A percentile compares a stretch with the other conserved stretches of the same genome.
Conservation (phyloP, 2,797 vertebrate species). For the Otolemur crassicaudatus region DNA sequence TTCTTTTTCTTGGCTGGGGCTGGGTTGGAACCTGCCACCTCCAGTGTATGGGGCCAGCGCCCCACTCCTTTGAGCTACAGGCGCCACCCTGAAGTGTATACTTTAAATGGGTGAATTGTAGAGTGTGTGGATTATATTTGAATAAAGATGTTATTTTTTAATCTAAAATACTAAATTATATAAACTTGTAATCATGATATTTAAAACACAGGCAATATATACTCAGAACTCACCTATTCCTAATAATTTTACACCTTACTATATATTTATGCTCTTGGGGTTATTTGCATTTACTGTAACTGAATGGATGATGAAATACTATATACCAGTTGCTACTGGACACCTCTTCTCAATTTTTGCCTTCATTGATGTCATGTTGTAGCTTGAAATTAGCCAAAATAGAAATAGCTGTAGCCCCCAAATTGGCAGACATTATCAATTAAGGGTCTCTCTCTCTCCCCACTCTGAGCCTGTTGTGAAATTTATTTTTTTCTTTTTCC, state of each 20-base stretch:
- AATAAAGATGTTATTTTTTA: too few relatives aligned
- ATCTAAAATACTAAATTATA: background rate
- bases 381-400: background rate
- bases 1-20: too few relatives aligned
- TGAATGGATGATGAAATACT: background rate
- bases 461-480: background rate
- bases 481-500: background rate
- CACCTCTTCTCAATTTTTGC: too few relatives aligned
- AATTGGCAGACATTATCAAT: background rate
- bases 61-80: too few relatives aligned
- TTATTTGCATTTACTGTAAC: background rate
- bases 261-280: background rate
- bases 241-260: background rate
- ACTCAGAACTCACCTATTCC: background rate
- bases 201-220: background rate
- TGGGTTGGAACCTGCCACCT: too few relatives aligned
- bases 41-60: too few relatives aligned
- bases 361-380: background rate
- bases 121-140: too few relatives aligned
- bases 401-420: background rate
- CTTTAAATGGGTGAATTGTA: too few relatives aligned
- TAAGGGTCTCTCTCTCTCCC: background rate
- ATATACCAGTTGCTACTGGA: fast-evolving
- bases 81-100: too few relatives aligned
- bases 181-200: background rate